phyloP scores from a whole-genome alignment of 2,113 vertebrate species.

The Neoarius graeffei region DNA sequence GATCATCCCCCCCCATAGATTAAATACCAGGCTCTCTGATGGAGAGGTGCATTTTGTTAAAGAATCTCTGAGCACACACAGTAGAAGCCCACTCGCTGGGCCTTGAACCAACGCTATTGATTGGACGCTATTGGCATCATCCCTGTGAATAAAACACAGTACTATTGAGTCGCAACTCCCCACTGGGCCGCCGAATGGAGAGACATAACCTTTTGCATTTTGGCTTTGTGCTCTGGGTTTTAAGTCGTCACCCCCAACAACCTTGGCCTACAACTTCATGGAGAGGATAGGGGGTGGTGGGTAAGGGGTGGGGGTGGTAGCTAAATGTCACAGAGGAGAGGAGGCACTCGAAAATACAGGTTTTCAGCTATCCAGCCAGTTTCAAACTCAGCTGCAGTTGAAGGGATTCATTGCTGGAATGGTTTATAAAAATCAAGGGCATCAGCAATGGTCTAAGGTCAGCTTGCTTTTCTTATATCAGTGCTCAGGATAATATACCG shows the following conservation, averaged over 20 bases:
- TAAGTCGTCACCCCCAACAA: conserved; percentile 53
- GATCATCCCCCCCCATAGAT: conserved; percentile 56
- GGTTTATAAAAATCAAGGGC: conserved; percentile 58
- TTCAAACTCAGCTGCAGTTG: conserved; percentile 41
- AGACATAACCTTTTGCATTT: conserved; percentile 66
- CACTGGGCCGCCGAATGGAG: conserved; percentile 67
- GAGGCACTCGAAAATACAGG: conserved; percentile 46
- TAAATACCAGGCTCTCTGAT: conserved; percentile 69
- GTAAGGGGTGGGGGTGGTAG: not conserved
- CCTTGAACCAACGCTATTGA: conserved; percentile 71
- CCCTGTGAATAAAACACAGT: conserved; percentile 72
- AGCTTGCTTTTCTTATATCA: not conserved
- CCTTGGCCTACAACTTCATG: conserved; percentile 43
- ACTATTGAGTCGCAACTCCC: conserved; percentile 66
- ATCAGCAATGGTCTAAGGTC: conserved; percentile 13
- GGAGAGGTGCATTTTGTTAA: conserved; percentile 72
- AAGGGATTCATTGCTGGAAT: conserved; percentile 47
- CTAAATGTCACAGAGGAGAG: conserved; percentile 64
- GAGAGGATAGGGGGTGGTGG: conserved; percentile 4
- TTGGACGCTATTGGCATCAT: conserved; percentile 70
- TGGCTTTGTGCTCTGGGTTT: conserved; percentile 56
- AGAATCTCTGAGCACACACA: conserved; percentile 64
- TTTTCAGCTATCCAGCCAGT: conserved; percentile 5
- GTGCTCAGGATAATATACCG: not conserved
- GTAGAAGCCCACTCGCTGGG: conserved; percentile 65